Base-by-base conservation (phyloP, 2,113 vertebrate genomes). In the Centropus unirufus region DNA sequence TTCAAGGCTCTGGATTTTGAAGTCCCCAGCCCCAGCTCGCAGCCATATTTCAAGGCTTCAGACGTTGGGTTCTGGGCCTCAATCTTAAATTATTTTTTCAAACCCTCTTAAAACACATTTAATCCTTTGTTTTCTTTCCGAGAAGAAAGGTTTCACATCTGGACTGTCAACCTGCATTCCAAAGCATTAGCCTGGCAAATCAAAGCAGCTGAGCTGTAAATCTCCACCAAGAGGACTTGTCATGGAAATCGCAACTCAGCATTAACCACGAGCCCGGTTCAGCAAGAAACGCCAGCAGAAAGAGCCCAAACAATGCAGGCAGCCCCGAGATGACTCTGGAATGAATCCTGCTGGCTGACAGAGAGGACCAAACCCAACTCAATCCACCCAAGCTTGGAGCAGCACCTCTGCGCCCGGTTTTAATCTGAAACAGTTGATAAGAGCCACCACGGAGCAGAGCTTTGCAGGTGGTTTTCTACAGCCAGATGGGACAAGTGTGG, bases 161-260 rank as follows among this genome's bases (percentile, higher is more conserved):
- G 95, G 95, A 97, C 96, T 91, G 95, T 96, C 96, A 97, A 96
- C 95, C 92, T 95, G 90, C 97, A 97, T 97, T 96, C 97, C 97
- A 96, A 34, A 81, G 96, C 83, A 84, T 96, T 80, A 97, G 91
- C 86, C 93, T 97, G 86, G 97, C 95, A 96, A 96, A 96, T 13
- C 67, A 83, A 95, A 96, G 95, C 92, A 93, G 98, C 97, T 97
- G 97, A 98, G 88, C 97, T 96, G 98, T 98, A 98, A 97, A 98
- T 96, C 96, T 97, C 93, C 93, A 44, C 73, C 62, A 72, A 89
- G 94, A 96, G 87, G 86, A 78, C 97, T 97, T 98, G 97, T 97
- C 95, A 94, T 29, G 90, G 96, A 91, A 96, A 96, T 72, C 8
- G 7, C 94, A 95, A 70, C 83, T 89, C 92, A 76, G 94, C 90